Evolutionary conservation across 2,113 vertebrate genomes (phyloP), one percentile per base, ranked within the genome.

Genomic region (Rhinopomastus cyanomelas): DNA sequence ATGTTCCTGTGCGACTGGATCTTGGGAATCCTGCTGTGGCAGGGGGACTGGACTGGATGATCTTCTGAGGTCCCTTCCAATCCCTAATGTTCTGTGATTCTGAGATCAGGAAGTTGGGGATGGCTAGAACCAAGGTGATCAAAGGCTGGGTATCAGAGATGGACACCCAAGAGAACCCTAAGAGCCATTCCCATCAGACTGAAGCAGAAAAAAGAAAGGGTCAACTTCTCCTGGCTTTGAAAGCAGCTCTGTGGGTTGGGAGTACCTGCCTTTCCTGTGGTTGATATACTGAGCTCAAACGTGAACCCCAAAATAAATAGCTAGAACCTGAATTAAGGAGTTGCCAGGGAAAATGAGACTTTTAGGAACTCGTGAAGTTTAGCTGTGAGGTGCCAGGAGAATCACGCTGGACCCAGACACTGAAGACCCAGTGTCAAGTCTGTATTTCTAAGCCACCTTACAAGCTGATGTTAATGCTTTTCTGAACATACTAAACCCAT

Each of bases 251-350:
- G 3, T 0, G 6, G 49, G 7, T 53, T 1, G 1, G 67, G 19
- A 72, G 3, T 13, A 52, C 4, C 44, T 29, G 21, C 21, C 8
- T 34, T 16, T 13, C 0, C 0, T 5, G 32, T 25, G 51, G 65
- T 17, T 0, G 0, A 27, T 44, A 29, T 48, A 18, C 46, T 19
- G 39, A 42, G 39, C 39, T 42, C 39, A 18, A 48, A 17, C 0
- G 0, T 0, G 2, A 74, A n/a, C 5, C 0, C 1, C 11, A 7
- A 32, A 82, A 34, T 4, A 17, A 72, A 64, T 12, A 0, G 0
- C 12, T 13, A 26, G 15, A 75, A 49, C 18, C 6, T 23, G 8
- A 73, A 12, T 5, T 3, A 56, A 52, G 26, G 56, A 65, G 12
- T 2, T 82, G 8, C 19, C 51, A 39, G 17, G 8, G 39, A 42